A percentile compares a stretch with the other conserved stretches of the same genome.
Conservation (phyloP, 2,888 invertebrate genomes). For the Polyploca ridens region DNA sequence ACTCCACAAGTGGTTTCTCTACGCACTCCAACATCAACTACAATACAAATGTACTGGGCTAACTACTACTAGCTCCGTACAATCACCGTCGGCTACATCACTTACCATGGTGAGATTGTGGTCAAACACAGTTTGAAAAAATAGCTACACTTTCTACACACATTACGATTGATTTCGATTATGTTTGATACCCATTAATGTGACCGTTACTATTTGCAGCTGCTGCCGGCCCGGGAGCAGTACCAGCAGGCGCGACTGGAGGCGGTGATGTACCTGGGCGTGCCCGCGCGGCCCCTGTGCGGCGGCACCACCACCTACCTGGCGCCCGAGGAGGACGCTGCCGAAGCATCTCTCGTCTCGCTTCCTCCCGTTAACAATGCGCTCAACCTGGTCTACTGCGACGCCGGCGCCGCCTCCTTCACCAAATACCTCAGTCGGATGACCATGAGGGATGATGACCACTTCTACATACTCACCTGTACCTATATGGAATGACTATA, state of each 20-base stretch:
- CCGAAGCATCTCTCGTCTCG: slow-evolving; percentile 78
- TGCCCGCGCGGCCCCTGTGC: slow-evolving; percentile 43
- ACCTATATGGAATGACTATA: slow-evolving; percentile 66
- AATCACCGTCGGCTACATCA: too few species aligned
- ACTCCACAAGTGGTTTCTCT: too few species aligned
- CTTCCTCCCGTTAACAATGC: slow-evolving; percentile 87
- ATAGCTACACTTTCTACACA: too few species aligned
- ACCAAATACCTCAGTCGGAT: slow-evolving; percentile 73
- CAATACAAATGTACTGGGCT: too few species aligned
- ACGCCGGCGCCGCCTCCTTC: slow-evolving; percentile 78
- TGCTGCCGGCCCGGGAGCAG: slow-evolving; percentile 69
- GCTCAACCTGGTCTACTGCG: slow-evolving; percentile 86
- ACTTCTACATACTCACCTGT: slow-evolving; percentile 68
- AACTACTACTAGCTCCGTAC: too few species aligned
- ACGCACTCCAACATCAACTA: too few species aligned
- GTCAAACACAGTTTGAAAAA: too few species aligned
- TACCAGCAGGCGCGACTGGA: slow-evolving; percentile 61
- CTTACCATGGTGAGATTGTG: too few species aligned
- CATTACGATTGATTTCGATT: too few species aligned
- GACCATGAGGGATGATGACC: slow-evolving; percentile 42
- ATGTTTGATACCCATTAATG: neutral
- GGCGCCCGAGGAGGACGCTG: slow-evolving; percentile 63
- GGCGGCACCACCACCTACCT: slow-evolving; percentile 63
- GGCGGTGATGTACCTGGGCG: slow-evolving; percentile 62
- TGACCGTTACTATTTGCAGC: slow-evolving; percentile 45